Evolutionary conservation across 2,888 invertebrate genomes (phyloP), one percentile per base, ranked within the genome.

Genomic region (Drosophila aldrichi): DNA sequence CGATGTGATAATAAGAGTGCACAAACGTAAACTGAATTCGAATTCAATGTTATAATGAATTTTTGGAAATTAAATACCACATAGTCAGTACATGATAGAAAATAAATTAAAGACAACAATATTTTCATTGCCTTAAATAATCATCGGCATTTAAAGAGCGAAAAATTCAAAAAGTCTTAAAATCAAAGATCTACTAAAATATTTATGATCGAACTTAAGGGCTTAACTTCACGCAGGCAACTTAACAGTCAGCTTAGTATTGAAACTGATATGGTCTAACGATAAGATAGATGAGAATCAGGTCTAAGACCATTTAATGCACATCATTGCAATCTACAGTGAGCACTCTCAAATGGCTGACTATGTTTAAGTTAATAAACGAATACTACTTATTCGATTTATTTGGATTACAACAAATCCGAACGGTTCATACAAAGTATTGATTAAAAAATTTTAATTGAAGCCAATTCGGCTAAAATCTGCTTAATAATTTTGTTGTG

Each of bases 201-300:
- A 41, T 44, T 43, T 56, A 48, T 48, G 34, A 18, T 16, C 29
- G 20, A 51, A n/a, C 40, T 40, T 38, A 51, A 16, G 20, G 20
- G 46, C 25, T 57, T n/a, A 34, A 44, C 20, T 34, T n/a, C 12
- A 6, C 20, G 1, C 22, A 34, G 18, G 34, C 14, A 25, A 20
- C 51, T 66, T 40, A 66, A 73, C 67, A 36, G 61, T 18, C 48
- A 44, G 54, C 61, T 55, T 29, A 46, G 25, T 2, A 46, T 46
- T 46, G 16, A 25, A 46, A 54, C 4, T 32, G 74, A 74, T 74
- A 70, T 62, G 55, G 52, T 46, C 34, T 25, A 5, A 12, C 3
- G 65, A 65, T 52, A 65, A 70, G 65, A 57, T 72, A 59, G 32
- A 69, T 46, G 34, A 4, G 29, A 22, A 58, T 61, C 9, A 40